phyloP scores from a whole-genome alignment of 2,888 invertebrate genomes.

The Chydorus sphaericus region DNA sequence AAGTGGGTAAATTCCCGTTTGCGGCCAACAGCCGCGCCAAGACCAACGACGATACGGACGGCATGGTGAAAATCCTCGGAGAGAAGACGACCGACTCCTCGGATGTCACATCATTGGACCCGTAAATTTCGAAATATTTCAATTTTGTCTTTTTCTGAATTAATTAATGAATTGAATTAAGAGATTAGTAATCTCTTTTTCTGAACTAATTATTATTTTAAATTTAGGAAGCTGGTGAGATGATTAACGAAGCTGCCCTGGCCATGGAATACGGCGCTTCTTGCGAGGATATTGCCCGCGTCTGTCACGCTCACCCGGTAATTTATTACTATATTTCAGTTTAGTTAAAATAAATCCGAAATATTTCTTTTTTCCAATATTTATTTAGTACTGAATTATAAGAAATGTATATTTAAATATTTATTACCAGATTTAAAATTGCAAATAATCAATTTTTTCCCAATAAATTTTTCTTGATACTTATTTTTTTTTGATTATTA shows the following conservation, averaged over 20 bases:
- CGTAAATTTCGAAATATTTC: slow-evolving; percentile 50
- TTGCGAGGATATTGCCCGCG: slow-evolving; percentile 93
- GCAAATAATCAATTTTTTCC: too few species aligned
- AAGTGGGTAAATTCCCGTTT: slow-evolving; percentile 96
- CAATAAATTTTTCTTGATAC: too few species aligned
- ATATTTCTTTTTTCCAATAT: slow-evolving; percentile 5
- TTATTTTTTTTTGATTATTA: too few species aligned
- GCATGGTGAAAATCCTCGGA: slow-evolving; percentile 87
- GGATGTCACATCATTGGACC: slow-evolving; percentile 97
- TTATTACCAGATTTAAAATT: too few species aligned
- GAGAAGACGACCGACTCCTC: slow-evolving; percentile 89
- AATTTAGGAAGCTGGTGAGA: slow-evolving; percentile 67
- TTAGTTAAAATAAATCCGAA: background rate
- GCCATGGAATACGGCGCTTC: slow-evolving; percentile 99
- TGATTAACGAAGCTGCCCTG: slow-evolving; percentile 94
- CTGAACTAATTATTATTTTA: slow-evolving; percentile 14
- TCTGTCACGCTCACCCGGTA: slow-evolving; percentile 98
- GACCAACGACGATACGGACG: slow-evolving; percentile 94
- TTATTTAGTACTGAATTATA: slow-evolving; percentile 10
- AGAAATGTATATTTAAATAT: too few species aligned
- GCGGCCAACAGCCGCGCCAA: slow-evolving; percentile 96
- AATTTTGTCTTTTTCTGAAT: background rate
- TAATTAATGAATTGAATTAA: background rate
- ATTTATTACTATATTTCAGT: slow-evolving; percentile 29
- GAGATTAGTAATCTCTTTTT: too few species aligned